phyloP scores from a whole-genome alignment of 2,113 vertebrate species.

The Carassius carassius region DNA sequence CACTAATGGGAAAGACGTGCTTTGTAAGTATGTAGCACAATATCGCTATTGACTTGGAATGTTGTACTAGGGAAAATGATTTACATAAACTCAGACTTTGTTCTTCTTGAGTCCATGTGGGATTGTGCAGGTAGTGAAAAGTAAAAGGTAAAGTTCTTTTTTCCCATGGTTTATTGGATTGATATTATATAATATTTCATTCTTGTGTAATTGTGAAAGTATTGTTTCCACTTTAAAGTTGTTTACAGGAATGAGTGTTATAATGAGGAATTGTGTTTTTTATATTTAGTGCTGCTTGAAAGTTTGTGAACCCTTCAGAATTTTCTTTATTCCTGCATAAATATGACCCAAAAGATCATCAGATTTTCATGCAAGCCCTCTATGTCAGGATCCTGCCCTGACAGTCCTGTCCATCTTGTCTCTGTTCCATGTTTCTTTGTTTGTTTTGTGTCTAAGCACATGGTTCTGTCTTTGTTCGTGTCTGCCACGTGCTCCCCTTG shows the following conservation, averaged over 20 bases:
- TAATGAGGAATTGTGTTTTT: not conserved
- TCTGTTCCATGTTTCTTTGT: too few relatives aligned
- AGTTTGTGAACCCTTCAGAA: too few relatives aligned
- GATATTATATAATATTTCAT: not conserved
- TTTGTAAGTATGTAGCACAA: constrained; percentile 36
- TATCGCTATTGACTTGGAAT: constrained; percentile 37
- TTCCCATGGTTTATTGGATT: not conserved
- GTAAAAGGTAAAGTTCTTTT: not conserved
- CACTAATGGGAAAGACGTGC: not conserved
- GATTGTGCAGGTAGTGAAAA: constrained; percentile 26
- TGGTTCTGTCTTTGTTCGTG: too few relatives aligned
- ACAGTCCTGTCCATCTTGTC: too few relatives aligned
- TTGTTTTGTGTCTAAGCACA: too few relatives aligned
- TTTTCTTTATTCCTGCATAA: too few relatives aligned
- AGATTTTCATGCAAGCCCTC: too few relatives aligned
- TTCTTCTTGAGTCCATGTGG: constrained; percentile 30
- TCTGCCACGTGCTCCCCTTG: too few relatives aligned
- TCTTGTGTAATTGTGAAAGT: not conserved
- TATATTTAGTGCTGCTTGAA: too few relatives aligned
- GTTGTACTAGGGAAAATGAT: constrained; percentile 36
- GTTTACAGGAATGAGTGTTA: not conserved
- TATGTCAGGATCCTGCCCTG: too few relatives aligned
- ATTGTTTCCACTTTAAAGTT: not conserved
- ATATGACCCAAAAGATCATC: too few relatives aligned
- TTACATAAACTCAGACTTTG: constrained; percentile 27